Percentiles rank a stretch among this genome's conserved stretches.
phyloP scores from a whole-genome alignment of 2,113 vertebrate species.

The Rattus rattus region DNA sequence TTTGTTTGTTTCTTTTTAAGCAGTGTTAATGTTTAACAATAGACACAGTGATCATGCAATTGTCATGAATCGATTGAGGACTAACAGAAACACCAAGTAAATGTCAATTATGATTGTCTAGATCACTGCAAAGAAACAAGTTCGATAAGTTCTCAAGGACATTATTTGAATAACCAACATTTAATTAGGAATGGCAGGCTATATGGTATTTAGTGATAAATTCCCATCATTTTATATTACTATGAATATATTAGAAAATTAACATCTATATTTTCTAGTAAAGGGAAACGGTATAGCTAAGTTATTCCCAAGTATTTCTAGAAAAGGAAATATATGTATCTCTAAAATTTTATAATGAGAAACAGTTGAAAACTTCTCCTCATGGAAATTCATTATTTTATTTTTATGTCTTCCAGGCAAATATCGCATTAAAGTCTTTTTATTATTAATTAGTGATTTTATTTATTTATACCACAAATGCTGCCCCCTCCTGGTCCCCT shows the following conservation, averaged over 20 bases:
- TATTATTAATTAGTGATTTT: too few relatives aligned
- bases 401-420: not conserved
- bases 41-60: not conserved
- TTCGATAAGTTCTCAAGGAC: not conserved
- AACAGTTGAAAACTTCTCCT: not conserved
- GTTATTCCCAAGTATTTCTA: not conserved
- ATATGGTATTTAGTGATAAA: not conserved
- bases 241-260: not conserved
- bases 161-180: not conserved
- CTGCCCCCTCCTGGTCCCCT: too few relatives aligned
- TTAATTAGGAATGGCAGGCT: not conserved
- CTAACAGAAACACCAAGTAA: not conserved
- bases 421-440: not conserved
- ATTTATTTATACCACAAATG: too few relatives aligned
- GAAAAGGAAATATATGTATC: not conserved
- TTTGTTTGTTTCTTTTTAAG: not conserved
- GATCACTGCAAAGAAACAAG: not conserved
- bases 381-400: not conserved
- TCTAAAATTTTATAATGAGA: not conserved
- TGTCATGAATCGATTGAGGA: not conserved
- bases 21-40: not conserved
- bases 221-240: not conserved
- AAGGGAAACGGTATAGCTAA: not conserved
- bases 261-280: not conserved
- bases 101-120: not conserved